These are phyloP conservation scores for Microtus pennsylvanicus DNA, from an alignment of 2,113 vertebrate species.

Conservation along the genomic window DNA sequence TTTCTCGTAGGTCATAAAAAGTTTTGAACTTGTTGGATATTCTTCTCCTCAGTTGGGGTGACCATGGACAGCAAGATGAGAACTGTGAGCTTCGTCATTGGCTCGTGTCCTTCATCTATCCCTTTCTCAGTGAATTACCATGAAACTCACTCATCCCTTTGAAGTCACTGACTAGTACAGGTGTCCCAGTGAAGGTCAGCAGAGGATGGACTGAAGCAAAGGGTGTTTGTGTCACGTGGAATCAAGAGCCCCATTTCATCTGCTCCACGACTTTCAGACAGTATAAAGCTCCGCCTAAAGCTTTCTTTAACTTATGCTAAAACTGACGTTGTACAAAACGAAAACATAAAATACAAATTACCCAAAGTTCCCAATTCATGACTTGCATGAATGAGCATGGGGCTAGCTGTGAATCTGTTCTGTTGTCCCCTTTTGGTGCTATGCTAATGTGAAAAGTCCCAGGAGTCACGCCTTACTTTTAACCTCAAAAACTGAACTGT, in stretches of 20 bases:
- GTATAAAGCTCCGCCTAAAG: background rate
- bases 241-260: background rate
- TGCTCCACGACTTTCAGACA: background rate
- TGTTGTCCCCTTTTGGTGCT: background rate
- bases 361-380: background rate
- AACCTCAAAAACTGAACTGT: background rate
- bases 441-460: background rate
- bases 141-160: too few relatives aligned
- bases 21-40: background rate
- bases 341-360: background rate
- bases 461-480: background rate
- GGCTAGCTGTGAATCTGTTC: background rate
- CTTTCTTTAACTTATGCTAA: background rate
- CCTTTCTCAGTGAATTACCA: background rate
- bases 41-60: background rate
- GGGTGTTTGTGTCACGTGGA: accelerated
- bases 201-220: too few relatives aligned
- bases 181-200: background rate
- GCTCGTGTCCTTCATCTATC: too few relatives aligned
- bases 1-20: background rate
- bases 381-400: background rate
- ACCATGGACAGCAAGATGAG: background rate
- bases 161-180: background rate
- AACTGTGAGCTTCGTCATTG: too few relatives aligned
- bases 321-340: background rate